Base-by-base conservation (phyloP, 2,888 invertebrate genomes). In the Drosophila lacicola region DNA sequence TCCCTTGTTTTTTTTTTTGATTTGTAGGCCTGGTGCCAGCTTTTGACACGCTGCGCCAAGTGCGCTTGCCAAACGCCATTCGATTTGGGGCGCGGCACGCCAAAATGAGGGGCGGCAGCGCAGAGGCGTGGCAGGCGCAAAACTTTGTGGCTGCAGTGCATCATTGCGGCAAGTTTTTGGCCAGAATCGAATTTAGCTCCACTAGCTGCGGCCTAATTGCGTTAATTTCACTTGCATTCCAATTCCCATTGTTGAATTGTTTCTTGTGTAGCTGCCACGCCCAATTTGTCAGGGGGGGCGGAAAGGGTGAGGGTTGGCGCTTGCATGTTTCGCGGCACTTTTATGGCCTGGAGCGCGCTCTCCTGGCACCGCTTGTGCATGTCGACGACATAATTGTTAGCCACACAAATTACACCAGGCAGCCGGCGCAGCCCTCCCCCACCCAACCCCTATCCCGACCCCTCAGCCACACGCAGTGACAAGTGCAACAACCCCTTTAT, bases 141-240 rank as follows among this genome's bases (percentile, higher is more conserved):
- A 44, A 44, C 53, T 67, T 65, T 63, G 42, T 37, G 45, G 72
- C 66, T 64, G 83, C 86, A 80, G 37, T 86, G 72, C 78, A 81
- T 60, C 84, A 74, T 44, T 61, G 66, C 29, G 55, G 61, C 55
- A 54, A 8, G 55, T 69, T 58, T 53, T 56, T 29, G 50, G 42
- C 56, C 41, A 63, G 17, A 69, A 66, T 66, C 67, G 67, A 70
- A 68, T 78, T 74, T 50, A 57, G 60, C 56, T 29, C 29, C 73
- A 60, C 79, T 74, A 70, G 54, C 81, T 46, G 70, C 74, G 80
- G 70, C 82, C 78, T 89, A 90, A 88, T 90, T 88, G 83, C 75
- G 85, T 88, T 88, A 90, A 88, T 90, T 89, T 84, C 71, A 60
- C 86, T 80, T 70, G 80, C 70, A 86, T 81, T 86, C 76, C 81